Base-by-base conservation (phyloP, 2,797 vertebrate genomes). In the Glyptemys insculpta region DNA sequence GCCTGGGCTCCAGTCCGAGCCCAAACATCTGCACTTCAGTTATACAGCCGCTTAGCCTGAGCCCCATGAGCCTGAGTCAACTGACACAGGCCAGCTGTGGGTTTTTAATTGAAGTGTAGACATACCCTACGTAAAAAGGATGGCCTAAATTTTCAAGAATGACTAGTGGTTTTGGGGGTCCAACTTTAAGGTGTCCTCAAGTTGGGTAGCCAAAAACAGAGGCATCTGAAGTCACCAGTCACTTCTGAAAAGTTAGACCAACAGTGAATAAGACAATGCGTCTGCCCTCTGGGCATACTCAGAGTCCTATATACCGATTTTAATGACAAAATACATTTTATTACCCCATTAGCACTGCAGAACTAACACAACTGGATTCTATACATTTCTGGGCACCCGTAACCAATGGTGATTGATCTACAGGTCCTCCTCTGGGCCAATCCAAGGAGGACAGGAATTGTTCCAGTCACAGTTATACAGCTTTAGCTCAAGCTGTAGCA, bases 111-210 rank as follows among this genome's bases (percentile, higher is more conserved):
- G n/a, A 5, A 37, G 10, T 72, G 21, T 19, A 41, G 37, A 41
- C 19, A 19, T 10, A 68, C 5, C n/a, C 19, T 68, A 21, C 10
- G 91, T 89, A 84, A 92, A 78, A 93, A 94, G 68, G 0, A 3
- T 72, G 83, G 49, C 80, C 83, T 47, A 86, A 90, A 88, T 76
- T 92, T 94, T 92, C 95, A 56, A 56, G 90, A 93, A 81, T 86
- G 86, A 84, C 83, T 94, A 94, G 83, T n/a, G 34, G 37, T 79
- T 88, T 47, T 86, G 87, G 79, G 89, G 85, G 78, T 37, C 85
- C 86, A 47, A 81, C 76, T 96, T 27, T 3, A 92, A 49, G 52
- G 74, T 21, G 2, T 19, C 49, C 76, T 86, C 41, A 89, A 91
- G 50, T 62, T 23, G 65, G 29, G 89, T 76, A 79, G 79, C 81